phyloP scores from a whole-genome alignment of 2,888 invertebrate genomes.

The Phoronis australis region DNA sequence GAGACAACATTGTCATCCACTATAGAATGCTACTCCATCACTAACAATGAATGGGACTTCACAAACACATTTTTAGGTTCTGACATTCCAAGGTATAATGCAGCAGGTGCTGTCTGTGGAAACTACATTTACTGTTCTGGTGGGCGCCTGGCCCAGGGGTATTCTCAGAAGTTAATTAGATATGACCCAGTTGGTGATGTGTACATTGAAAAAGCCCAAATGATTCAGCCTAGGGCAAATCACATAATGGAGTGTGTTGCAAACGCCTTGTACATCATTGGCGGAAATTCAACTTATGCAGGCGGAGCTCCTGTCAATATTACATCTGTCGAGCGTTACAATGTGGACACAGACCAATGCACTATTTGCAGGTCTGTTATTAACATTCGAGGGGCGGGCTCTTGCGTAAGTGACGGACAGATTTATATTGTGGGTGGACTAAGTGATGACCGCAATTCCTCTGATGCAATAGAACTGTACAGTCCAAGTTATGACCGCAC shows the following conservation, averaged over 20 bases:
- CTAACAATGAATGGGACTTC: conserved; percentile 46
- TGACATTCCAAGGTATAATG: too few relatives aligned
- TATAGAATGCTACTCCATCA: conserved; percentile 43
- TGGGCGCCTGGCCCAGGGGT: conserved; percentile 47
- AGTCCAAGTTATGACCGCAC: conserved; percentile 34
- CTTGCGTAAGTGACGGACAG: conserved; percentile 31
- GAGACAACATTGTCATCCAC: conserved; percentile 51
- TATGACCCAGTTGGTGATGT: conserved; percentile 34
- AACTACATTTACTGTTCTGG: conserved; percentile 44
- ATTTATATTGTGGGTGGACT: conserved; percentile 50
- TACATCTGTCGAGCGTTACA: conserved; percentile 40
- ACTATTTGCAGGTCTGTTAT: conserved; percentile 33
- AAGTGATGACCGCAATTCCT: conserved; percentile 45
- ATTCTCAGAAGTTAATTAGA: conserved; percentile 36
- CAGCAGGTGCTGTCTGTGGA: conserved; percentile 39
- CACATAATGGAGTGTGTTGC: conserved; percentile 39
- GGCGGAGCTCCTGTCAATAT: conserved; percentile 47
- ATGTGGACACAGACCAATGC: conserved; percentile 37
- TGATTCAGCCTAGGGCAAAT: conserved; percentile 40
- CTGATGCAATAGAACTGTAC: conserved; percentile 40
- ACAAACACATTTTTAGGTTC: conserved; percentile 26
- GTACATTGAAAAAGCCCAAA: conserved; percentile 40
- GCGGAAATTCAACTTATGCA: conserved; percentile 47
- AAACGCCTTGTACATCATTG: conserved; percentile 39
- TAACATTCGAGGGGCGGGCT: conserved; percentile 47